Conservation (phyloP, 37 sponge, comb jelly and placozoan genomes). For the Halichondria panicea region DNA sequence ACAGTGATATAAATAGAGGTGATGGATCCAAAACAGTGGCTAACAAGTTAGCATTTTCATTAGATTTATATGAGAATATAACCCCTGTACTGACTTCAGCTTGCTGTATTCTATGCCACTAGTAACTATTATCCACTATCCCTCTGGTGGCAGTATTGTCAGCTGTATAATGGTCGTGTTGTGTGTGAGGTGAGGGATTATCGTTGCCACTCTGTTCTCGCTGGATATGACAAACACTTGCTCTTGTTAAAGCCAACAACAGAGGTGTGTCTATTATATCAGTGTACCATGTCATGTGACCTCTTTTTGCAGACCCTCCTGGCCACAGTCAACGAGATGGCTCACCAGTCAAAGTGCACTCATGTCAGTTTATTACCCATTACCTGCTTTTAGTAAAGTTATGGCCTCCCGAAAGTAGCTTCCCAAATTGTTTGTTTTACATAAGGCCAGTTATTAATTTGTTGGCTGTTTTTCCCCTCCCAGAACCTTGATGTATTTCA, state of each 20-base stretch:
- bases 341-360: conserved; percentile 28
- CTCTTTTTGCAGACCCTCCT: conserved; percentile 37
- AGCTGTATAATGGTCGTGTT: conserved; percentile 63
- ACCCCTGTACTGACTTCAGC: background rate
- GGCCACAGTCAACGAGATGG: conserved; percentile 32
- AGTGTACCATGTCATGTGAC: background rate
- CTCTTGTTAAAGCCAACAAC: conserved; percentile 61
- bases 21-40: too few relatives aligned
- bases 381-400: background rate
- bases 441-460: background rate
- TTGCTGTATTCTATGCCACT: background rate
- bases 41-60: background rate
- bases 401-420: background rate
- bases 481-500: background rate
- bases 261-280: conserved; percentile 49
- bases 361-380: conserved; percentile 16
- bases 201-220: conserved; percentile 12
- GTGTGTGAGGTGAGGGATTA: conserved; percentile 76
- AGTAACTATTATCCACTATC: background rate
- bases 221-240: conserved; percentile 34
- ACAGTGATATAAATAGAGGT: too few relatives aligned
- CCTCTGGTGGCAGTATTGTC: conserved; percentile 21
- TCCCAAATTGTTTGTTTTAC: background rate
- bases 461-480: background rate
- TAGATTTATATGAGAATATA: background rate